Percentiles rank a stretch among this genome's conserved stretches.
phyloP scores from a whole-genome alignment of 2,888 invertebrate genomes.

The Melitaea athalia region DNA sequence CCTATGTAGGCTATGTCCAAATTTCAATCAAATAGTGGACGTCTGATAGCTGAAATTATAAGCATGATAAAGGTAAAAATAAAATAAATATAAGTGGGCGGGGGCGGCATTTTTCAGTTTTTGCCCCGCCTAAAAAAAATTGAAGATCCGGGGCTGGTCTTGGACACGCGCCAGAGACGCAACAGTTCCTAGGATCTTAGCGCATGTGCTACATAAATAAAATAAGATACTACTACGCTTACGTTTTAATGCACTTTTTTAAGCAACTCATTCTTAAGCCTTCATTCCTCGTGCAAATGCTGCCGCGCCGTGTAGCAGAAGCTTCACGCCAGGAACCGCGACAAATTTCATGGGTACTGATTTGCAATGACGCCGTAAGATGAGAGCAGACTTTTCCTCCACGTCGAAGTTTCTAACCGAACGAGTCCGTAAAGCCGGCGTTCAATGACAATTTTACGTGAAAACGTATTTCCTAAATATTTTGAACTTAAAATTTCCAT shows the following conservation, averaged over 20 bases:
- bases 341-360: conserved; percentile 76
- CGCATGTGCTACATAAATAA: conserved; percentile 38
- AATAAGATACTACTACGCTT: conserved; percentile 27
- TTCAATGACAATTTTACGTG: conserved; percentile 54
- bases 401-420: conserved; percentile 67
- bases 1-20: no score
- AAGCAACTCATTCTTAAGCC: conserved; percentile 34
- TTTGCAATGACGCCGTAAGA: conserved; percentile 61
- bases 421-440: conserved; percentile 56
- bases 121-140: no score
- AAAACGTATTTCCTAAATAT: conserved; percentile 49
- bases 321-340: conserved; percentile 58
- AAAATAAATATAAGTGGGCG: no score
- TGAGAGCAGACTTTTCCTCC: conserved; percentile 66
- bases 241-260: conserved; percentile 34
- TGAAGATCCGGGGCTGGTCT: no score
- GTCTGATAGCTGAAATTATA: no score
- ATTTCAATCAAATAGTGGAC: no score
- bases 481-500: conserved; percentile 47
- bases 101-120: no score
- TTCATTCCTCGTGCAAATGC: conserved; percentile 42
- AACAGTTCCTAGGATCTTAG: conserved; percentile 71
- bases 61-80: no score
- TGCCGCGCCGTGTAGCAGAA: conserved; percentile 40
- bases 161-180: conserved; percentile 68